phyloP scores from a whole-genome alignment of 2,888 invertebrate species.

The Diplolepis rosae region DNA sequence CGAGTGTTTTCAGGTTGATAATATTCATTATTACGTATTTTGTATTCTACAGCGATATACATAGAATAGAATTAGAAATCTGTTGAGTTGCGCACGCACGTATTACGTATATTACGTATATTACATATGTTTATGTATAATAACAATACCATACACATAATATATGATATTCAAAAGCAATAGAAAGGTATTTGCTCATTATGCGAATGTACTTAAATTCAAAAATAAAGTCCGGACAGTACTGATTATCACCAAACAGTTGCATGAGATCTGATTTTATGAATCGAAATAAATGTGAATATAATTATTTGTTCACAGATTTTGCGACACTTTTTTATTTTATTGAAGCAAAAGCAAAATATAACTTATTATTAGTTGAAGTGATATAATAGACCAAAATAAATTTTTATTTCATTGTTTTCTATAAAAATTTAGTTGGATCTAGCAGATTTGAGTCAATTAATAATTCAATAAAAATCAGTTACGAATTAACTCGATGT shows the following conservation, averaged over 20 bases:
- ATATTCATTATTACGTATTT: slow-evolving; percentile 18
- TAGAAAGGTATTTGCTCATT: slow-evolving; percentile 44
- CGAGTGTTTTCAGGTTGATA: slow-evolving; percentile 21
- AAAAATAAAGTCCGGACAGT: background rate
- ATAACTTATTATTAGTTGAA: no score
- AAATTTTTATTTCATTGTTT: no score
- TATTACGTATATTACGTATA: no score
- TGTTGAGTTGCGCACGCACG: slow-evolving; percentile 9
- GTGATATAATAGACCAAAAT: no score
- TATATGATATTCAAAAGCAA: slow-evolving; percentile 32
- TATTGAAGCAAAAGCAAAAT: no score
- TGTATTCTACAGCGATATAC: background rate
- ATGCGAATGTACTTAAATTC: slow-evolving; percentile 30
- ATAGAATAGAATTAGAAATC: slow-evolving; percentile 3
- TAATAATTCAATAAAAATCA: no score
- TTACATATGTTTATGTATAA: slow-evolving; percentile 15
- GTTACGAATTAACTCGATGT: no score
- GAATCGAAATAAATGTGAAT: background rate
- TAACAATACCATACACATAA: slow-evolving; percentile 29
- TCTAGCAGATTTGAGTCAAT: no score
- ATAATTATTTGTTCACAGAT: slow-evolving; percentile 19
- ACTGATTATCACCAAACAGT: slow-evolving; percentile 5
- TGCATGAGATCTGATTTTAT: slow-evolving; percentile 9
- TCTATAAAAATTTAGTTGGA: no score
- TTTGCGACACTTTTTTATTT: no score